These are phyloP conservation scores for Euzophera pinguis DNA, from an alignment of 2,888 invertebrate genomes.

Conservation along the genomic window DNA sequence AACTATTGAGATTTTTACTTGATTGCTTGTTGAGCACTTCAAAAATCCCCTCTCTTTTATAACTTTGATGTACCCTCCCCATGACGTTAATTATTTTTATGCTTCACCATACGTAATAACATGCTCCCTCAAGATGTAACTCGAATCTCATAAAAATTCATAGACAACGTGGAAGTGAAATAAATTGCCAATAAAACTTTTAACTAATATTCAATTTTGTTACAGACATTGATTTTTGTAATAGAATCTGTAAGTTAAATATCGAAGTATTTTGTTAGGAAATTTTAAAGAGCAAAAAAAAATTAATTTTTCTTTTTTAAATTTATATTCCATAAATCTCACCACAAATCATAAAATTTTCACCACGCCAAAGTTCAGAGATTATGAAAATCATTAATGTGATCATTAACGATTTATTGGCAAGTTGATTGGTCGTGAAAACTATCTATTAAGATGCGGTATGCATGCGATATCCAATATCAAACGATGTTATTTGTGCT, in stretches of 20 bases:
- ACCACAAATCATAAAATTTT: background rate
- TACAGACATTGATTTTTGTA: constrained; percentile 27
- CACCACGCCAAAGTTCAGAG: background rate
- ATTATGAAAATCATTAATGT: background rate
- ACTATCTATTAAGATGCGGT: constrained; percentile 30
- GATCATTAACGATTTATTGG: background rate
- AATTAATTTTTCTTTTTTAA: no score
- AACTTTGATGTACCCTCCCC: constrained; percentile 74
- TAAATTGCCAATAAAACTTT: constrained; percentile 52
- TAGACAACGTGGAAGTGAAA: constrained; percentile 54
- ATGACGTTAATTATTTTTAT: constrained; percentile 74
- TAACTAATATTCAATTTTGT: constrained; percentile 37
- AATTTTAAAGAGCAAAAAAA: no score
- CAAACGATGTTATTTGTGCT: constrained; percentile 49
- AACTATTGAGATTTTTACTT: constrained; percentile 79
- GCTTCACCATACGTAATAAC: constrained; percentile 61
- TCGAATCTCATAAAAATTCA: constrained; percentile 67
- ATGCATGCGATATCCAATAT: constrained; percentile 44
- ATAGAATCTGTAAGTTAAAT: background rate
- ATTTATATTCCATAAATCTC: no score
- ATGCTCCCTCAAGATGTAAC: constrained; percentile 59
- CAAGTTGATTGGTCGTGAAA: constrained; percentile 28
- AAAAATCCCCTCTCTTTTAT: constrained; percentile 71
- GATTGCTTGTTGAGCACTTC: constrained; percentile 78
- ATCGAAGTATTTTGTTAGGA: background rate